A percentile compares a stretch with the other conserved stretches of the same genome.
phyloP scores from a whole-genome alignment of 2,888 invertebrate genomes.

The Electrophaes corylata region DNA sequence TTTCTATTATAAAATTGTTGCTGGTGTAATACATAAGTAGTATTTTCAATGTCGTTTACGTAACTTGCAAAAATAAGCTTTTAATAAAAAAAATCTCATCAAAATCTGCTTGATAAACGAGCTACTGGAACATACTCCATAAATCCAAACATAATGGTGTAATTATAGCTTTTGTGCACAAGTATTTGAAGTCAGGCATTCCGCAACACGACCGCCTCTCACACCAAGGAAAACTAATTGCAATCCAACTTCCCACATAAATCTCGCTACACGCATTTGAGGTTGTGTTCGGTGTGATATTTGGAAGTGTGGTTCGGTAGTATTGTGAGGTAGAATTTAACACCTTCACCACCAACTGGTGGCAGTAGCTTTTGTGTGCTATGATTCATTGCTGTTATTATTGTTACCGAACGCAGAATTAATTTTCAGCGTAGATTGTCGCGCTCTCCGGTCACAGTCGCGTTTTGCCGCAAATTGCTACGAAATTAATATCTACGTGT shows the following conservation, averaged over 20 bases:
- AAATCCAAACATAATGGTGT: slow-evolving; percentile 39
- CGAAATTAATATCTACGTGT: slow-evolving; percentile 60
- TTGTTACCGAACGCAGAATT: slow-evolving; percentile 76
- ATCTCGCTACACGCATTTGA: slow-evolving; percentile 59
- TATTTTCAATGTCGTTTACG: background rate
- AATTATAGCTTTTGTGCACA: slow-evolving; percentile 39
- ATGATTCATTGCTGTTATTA: slow-evolving; percentile 77
- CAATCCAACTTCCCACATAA: slow-evolving; percentile 75
- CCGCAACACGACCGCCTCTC: slow-evolving; percentile 38
- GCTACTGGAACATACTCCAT: slow-evolving; percentile 34
- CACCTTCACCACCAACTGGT: slow-evolving; percentile 65
- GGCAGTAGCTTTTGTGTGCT: slow-evolving; percentile 58
- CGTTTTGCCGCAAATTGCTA: slow-evolving; percentile 61
- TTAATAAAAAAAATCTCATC: slow-evolving; percentile 3
- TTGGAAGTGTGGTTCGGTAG: slow-evolving; percentile 52
- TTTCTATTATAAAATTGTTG: background rate
- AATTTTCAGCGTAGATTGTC: slow-evolving; percentile 69
- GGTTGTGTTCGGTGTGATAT: slow-evolving; percentile 56
- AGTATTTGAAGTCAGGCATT: slow-evolving; percentile 36
- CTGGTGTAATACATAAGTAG: background rate
- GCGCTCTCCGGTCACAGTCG: slow-evolving; percentile 59
- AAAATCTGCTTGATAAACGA: slow-evolving; percentile 14
- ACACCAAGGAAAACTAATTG: slow-evolving; percentile 69
- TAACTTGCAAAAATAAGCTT: background rate
- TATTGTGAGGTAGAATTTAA: slow-evolving; percentile 70